A percentile compares a stretch with the other conserved stretches of the same genome.
phyloP scores from a whole-genome alignment of 2,797 vertebrate genomes.

The Sebastes melanostomus region DNA sequence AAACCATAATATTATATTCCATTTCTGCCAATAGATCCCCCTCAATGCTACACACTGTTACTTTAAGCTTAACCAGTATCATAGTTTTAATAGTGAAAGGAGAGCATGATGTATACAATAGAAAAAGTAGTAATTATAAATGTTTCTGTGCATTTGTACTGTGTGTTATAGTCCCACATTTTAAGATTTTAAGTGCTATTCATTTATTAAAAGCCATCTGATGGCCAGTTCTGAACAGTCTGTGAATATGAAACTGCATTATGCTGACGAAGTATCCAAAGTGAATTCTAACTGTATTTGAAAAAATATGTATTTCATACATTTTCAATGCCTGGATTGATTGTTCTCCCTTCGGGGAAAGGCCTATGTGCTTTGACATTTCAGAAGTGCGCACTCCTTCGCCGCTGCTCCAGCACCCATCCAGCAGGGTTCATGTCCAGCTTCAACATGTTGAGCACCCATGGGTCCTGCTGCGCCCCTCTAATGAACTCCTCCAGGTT shows the following conservation, averaged over 20 bases:
- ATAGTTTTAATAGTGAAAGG: background rate
- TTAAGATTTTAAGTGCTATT: background rate
- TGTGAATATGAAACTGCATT: background rate
- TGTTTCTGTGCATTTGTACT: background rate
- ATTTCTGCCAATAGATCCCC: too few species aligned
- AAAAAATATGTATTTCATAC: background rate
- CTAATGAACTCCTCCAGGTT: conserved; percentile 77
- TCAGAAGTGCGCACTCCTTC: conserved; percentile 78
- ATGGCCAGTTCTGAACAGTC: background rate
- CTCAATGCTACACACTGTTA: too few species aligned
- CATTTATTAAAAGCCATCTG: background rate
- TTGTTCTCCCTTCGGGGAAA: background rate
- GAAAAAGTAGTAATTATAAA: background rate
- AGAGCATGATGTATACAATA: background rate
- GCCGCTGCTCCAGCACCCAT: conserved; percentile 80
- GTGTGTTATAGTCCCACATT: background rate
- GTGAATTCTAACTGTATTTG: background rate
- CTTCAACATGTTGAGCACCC: conserved; percentile 81
- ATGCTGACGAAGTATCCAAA: background rate
- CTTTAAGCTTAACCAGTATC: background rate
- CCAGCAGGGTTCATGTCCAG: conserved; percentile 79
- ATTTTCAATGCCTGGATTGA: background rate
- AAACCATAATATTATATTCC: fast-evolving
- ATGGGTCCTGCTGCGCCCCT: conserved; percentile 78
- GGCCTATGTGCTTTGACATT: background rate